A percentile compares a stretch with the other conserved stretches of the same genome.
Conservation (phyloP, 2,797 vertebrate species). For the Sebastiscus tertius region DNA sequence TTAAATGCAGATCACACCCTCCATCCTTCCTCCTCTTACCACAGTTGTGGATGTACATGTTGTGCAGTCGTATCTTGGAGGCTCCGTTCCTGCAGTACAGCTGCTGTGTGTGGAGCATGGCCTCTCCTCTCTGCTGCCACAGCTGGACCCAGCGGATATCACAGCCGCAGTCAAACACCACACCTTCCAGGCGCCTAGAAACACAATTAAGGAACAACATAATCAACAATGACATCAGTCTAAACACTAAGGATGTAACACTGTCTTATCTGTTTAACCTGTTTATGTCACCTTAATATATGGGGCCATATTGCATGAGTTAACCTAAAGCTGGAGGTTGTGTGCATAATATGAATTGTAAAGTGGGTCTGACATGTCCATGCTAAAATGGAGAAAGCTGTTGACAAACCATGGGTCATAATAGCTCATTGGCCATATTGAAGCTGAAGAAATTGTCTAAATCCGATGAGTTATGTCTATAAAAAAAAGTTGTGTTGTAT, state of each 20-base stretch:
- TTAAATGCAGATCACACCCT: conserved; percentile 7
- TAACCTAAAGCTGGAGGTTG: background rate
- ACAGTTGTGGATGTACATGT: conserved; percentile 95
- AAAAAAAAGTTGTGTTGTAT: too few species aligned
- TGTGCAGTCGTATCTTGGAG: conserved; percentile 87
- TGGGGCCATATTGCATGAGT: background rate
- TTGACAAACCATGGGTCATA: background rate
- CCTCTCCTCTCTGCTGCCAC: conserved; percentile 94
- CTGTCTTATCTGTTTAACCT: background rate
- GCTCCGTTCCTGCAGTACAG: conserved; percentile 90
- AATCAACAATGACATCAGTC: background rate
- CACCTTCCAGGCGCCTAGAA: conserved; percentile 90
- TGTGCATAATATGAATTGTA: too few species aligned
- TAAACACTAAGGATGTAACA: background rate
- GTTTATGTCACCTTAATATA: background rate
- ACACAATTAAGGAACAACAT: conserved; percentile 13
- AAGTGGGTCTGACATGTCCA: background rate
- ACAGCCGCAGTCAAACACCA: conserved; percentile 95
- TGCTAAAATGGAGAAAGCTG: background rate
- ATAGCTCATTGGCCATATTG: background rate
- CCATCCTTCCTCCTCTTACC: conserved; percentile 78
- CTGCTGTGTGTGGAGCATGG: conserved; percentile 88
- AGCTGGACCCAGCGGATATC: conserved; percentile 99
- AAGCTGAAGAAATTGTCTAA: too few species aligned
- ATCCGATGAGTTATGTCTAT: too few species aligned